These are phyloP conservation scores for Gambusia yucatana DNA, from an alignment of 2,797 vertebrate species.

Conservation along the genomic window DNA sequence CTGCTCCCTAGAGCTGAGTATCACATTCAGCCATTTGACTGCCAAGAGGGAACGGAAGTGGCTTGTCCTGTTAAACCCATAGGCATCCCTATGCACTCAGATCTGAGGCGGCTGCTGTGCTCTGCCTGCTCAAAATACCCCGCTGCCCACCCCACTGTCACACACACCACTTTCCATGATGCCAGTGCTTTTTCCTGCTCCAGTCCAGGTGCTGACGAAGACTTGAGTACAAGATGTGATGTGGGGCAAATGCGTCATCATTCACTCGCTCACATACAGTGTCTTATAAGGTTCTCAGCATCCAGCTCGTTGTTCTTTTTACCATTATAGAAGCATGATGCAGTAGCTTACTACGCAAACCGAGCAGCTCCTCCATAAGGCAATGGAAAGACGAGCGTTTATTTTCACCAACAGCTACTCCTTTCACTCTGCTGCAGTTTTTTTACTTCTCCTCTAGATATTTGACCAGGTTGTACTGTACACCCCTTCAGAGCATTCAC, in stretches of 20 bases:
- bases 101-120: conserved; percentile 68
- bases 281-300: conserved; percentile 71
- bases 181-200: conserved; percentile 52
- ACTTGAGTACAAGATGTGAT: conserved; percentile 45
- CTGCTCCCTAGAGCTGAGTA: conserved; percentile 70
- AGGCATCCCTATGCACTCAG: conserved; percentile 69
- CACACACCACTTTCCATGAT: conserved; percentile 74
- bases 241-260: conserved; percentile 53
- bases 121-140: conserved; percentile 71
- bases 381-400: conserved; percentile 3
- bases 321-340: conserved; percentile 57
- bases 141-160: conserved; percentile 55
- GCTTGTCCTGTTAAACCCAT: conserved; percentile 73
- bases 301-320: conserved; percentile 38
- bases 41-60: conserved; percentile 74
- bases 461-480: conserved; percentile 35
- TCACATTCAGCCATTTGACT: conserved; percentile 67
- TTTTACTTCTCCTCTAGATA: conserved; percentile 19
- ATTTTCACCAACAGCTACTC: conserved; percentile 4
- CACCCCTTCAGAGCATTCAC: conserved; percentile 37
- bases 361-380: conserved; percentile 3
- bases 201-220: conserved; percentile 58
- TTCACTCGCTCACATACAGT: conserved; percentile 53
- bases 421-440: conserved; percentile 20
- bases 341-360: conserved; percentile 28